A percentile compares a stretch with the other conserved stretches of the same genome.
Evolutionary conservation across 30 jellyfish, hydroid and myxozoan species (phyloP).

Genomic region (Catostylus mosaicus): DNA sequence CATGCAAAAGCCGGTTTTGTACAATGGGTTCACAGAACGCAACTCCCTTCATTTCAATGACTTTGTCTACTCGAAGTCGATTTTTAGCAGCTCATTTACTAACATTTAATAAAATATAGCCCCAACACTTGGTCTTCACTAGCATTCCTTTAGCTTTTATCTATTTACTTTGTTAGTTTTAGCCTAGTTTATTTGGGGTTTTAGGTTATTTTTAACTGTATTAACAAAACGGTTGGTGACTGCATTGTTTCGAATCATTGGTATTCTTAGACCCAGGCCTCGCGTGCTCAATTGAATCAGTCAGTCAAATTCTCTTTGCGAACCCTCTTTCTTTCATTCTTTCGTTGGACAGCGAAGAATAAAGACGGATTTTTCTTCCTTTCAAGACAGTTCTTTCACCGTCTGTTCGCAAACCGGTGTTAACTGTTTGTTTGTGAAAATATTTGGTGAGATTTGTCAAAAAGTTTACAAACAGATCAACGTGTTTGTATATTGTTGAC

Average conservation of each 20-base stretch:
- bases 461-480: not conserved
- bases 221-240: slow-evolving; percentile 23
- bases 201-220: not conserved
- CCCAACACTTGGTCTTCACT: not conserved
- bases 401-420: not conserved
- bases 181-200: not conserved
- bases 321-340: not conserved
- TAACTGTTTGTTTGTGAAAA: not conserved
- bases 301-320: not conserved
- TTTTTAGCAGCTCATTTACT: too few species aligned
- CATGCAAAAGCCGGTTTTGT: not conserved
- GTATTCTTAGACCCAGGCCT: slow-evolving; percentile 50
- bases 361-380: not conserved
- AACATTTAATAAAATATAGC: too few species aligned
- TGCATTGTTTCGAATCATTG: slow-evolving; percentile 34
- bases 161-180: not conserved
- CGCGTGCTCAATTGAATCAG: slow-evolving; percentile 19
- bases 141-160: not conserved
- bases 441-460: not conserved
- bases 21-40: slow-evolving; percentile 18
- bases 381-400: not conserved
- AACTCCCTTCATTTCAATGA: too few species aligned
- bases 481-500: not conserved
- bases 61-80: too few species aligned
- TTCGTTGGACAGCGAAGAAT: not conserved